Evolutionary conservation across 2,113 vertebrate genomes (phyloP), one percentile per base, ranked within the genome.

Genomic region (Lonchura striata): DNA sequence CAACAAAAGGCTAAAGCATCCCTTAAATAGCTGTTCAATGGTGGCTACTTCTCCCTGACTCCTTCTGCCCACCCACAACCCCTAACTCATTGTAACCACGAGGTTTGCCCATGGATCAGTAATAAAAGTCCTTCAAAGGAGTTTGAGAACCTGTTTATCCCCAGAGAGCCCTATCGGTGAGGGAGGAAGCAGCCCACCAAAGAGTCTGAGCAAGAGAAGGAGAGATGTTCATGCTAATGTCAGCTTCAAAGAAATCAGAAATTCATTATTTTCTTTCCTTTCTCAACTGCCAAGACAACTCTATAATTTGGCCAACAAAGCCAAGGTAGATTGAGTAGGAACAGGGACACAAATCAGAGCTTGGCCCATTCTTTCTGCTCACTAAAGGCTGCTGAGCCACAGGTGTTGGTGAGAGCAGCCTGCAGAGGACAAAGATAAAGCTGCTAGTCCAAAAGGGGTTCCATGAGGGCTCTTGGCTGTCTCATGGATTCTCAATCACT

Each of bases 1-100:
- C 52, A 91, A 95, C 21, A n/a, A 81, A 86, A 86, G 71, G 59
- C 83, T 86, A 74, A 92, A 94, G 39, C 91, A 88, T 33, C 80
- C 60, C 68, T 70, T 74, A 65, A 94, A 94, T 63, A 86, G 46
- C 64, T 77, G 68, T 61, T 92, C 59, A 41, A 27, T 30, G 59
- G 50, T 27, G 30, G 47, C 80, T 86, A 22, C 54, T 83, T 56
- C 80, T 89, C 56, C 84, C 77, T 68, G 28, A 33, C 16, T 79
- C 52, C 74, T 49, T 41, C 81, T 54, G 53, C 68, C 35, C 75
- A 83, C 0, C 85, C 83, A 66, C 85, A 86, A 27, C 64, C 82
- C 83, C 72, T 59, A 37, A 75, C 21, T 84, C 92, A 41, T 80
- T 86, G 56, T 1, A 78, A 84, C 30, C 17, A 0, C 0, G 1